Evolutionary conservation across 2,797 vertebrate species (phyloP).

Genomic region (Pipistrellus nathusii): DNA sequence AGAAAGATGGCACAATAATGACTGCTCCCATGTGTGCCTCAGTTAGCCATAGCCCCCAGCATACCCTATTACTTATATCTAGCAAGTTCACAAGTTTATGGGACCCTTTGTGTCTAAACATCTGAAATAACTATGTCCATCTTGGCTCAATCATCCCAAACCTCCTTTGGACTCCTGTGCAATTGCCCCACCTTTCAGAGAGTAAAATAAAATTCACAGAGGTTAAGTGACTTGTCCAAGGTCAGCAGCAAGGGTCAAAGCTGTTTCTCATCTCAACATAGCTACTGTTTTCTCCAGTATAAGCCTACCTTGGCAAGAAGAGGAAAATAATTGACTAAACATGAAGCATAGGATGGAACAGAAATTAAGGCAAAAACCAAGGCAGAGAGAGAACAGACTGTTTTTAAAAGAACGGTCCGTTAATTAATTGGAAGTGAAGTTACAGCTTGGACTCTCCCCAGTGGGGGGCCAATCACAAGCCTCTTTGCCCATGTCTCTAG

Average conservation of each 20-base stretch:
- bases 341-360: background rate
- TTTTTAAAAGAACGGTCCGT: background rate
- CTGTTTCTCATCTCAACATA: background rate
- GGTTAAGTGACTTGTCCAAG: background rate
- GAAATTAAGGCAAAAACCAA: background rate
- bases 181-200: background rate
- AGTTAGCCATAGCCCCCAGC: background rate
- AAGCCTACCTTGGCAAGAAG: background rate
- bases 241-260: background rate
- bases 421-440: constrained; percentile 26
- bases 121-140: background rate
- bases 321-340: constrained; percentile 21
- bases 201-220: background rate
- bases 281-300: background rate
- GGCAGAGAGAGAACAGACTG: background rate
- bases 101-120: background rate
- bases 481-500: constrained; percentile 15
- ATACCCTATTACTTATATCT: background rate
- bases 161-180: background rate
- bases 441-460: background rate
- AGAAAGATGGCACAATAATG: background rate
- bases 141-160: background rate
- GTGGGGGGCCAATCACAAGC: background rate
- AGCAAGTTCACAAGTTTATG: background rate
- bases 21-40: background rate